Base-by-base conservation (phyloP, 2,797 vertebrate species). In the Heliangelus exortis region DNA sequence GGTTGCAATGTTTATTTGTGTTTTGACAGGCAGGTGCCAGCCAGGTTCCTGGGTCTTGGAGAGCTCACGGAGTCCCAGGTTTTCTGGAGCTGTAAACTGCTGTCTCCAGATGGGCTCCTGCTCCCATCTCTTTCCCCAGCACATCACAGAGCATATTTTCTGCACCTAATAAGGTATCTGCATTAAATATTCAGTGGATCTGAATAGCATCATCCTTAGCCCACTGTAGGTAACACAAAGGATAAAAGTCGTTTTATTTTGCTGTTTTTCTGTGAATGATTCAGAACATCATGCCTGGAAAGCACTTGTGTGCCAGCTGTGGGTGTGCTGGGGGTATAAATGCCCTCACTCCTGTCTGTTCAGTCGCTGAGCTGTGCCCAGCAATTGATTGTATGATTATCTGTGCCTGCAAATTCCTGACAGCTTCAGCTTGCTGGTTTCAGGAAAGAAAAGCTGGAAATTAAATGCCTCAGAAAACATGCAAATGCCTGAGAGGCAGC, bases 1-100 rank as follows among this genome's bases (percentile, higher is more conserved):
- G 6, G 69, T 81, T 83, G 51, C 45, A 16, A 18, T 48, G 19
- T 7, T 50, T 25, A 7, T 39, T 20, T 92, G 47, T 57, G 51
- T 18, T 76, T 59, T 50, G 66, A 51, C 45, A n/a, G 68, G 29
- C 61, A 76, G 41, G 41, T 48, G 51, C n/a, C 36, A 48, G 50
- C 12, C 12, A 5, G 36, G 4, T 23, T 47, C 45, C 2, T 7
- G 18, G 17, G 25, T 17, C 75, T 22, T 0, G 1, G n/a, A 61
- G 20, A 33, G 43, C 43, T 73, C n/a, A 4, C 0, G 0, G 41
- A 23, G 33, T 18, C 47, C 55, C 29, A 15, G 0, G 23, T 15
- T 51, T 43, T 55, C 63, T n/a, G 34, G 9, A 11, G 5, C n/a
- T 36, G 0, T 19, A 20, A 51, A 15, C 23, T 58, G 23, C 45